These are phyloP conservation scores for Anthoptus insignis DNA, from an alignment of 2,888 invertebrate genomes.

Conservation along the genomic window DNA sequence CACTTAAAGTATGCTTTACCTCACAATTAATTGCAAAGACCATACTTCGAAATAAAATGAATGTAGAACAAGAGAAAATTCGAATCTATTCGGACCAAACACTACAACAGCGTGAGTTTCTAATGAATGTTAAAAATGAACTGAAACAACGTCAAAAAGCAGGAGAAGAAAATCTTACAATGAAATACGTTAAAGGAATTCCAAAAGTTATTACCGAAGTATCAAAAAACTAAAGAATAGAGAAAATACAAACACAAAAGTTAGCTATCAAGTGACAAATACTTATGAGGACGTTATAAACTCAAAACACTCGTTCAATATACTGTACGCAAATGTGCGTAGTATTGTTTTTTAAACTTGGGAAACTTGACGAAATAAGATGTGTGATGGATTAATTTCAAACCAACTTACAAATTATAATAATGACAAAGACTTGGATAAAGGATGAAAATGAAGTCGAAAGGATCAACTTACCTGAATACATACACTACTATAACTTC, in stretches of 20 bases:
- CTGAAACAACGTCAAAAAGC: conserved; percentile 32
- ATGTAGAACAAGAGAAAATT: conserved; percentile 34
- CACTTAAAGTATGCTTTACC: conserved; percentile 37
- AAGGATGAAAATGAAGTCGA: background rate
- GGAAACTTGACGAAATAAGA: background rate
- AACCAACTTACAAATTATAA: background rate
- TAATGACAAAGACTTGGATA: background rate
- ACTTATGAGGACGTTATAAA: background rate
- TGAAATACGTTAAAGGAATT: background rate
- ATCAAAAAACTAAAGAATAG: background rate
- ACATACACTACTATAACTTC: conserved; percentile 45
- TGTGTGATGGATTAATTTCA: background rate
- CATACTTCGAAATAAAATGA: conserved; percentile 29
- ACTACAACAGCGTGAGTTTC: conserved; percentile 6
- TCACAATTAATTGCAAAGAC: conserved; percentile 19
- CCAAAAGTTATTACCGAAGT: background rate
- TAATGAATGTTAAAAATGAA: conserved; percentile 42
- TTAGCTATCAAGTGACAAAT: background rate
- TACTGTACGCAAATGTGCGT: background rate
- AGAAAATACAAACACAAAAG: background rate
- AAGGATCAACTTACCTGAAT: background rate
- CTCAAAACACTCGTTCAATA: background rate
- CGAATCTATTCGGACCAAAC: conserved; percentile 3
- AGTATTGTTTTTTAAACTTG: background rate
- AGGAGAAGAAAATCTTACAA: background rate